Evolutionary conservation across 2,797 vertebrate species (phyloP).

Genomic region (Astyanax mexicanus): DNA sequence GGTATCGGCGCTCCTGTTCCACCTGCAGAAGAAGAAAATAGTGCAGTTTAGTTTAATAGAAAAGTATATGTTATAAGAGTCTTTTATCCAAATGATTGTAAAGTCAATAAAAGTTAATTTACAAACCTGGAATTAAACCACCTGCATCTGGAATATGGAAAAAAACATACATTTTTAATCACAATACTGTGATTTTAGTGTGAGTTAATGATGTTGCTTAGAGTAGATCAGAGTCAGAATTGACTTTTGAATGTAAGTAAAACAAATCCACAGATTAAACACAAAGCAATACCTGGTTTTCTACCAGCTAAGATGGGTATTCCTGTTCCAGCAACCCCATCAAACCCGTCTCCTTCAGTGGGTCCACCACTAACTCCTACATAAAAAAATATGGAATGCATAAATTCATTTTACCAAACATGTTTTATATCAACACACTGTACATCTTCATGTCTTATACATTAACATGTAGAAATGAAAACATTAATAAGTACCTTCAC

Average conservation of each 20-base stretch:
- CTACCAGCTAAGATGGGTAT: conserved; percentile 73
- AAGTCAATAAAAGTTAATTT: neutral
- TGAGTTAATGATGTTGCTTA: too few species aligned
- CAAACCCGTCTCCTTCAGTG: conserved; percentile 60
- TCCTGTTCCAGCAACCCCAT: conserved; percentile 69
- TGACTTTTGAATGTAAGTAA: neutral
- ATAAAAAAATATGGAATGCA: conserved; percentile 36
- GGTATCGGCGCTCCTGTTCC: conserved; percentile 48
- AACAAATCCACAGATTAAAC: neutral
- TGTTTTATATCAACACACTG: neutral
- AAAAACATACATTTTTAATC: too few species aligned
- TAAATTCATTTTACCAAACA: neutral
- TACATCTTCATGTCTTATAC: neutral
- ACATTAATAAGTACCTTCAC: too few species aligned
- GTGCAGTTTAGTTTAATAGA: neutral
- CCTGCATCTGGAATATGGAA: neutral
- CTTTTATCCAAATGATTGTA: too few species aligned
- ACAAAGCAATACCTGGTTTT: conserved; percentile 70
- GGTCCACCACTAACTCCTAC: conserved; percentile 67
- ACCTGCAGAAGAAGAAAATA: conserved; percentile 41
- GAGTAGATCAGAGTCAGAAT: neutral
- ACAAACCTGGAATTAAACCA: conserved; percentile 23
- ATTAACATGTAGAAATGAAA: neutral
- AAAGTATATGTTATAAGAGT: too few species aligned
- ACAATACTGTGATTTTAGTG: too few species aligned